Base-by-base conservation (phyloP, 2,113 vertebrate genomes). In the Asarcornis scutulata region DNA sequence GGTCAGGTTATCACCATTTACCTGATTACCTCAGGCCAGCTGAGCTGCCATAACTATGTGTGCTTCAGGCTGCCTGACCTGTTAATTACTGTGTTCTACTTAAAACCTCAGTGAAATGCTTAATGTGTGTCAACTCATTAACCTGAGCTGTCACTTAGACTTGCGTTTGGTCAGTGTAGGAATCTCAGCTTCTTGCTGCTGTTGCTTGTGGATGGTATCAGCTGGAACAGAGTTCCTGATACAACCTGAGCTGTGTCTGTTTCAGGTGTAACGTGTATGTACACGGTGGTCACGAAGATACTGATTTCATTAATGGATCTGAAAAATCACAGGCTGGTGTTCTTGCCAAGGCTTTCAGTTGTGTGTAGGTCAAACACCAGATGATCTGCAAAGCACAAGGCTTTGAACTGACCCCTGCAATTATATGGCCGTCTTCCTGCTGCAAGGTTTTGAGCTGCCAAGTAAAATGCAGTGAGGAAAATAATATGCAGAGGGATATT, bases 391-490 rank as follows among this genome's bases (percentile, higher is more conserved):
- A 46, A 92, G 71, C 67, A 72, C 14, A 55, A 72, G 53, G 13
- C 69, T 95, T 96, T 91, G 83, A 93, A 86, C 53, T 58, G 40
- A 48, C 62, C 48, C 11, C 74, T 82, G 53, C 82, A 88, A 82
- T 89, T 72, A 83, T 88, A 44, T 63, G 77, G 56, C 42, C 14
- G 25, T 83, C 42, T 78, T 92, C 91, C 62, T 92, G 83, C 83
- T 94, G 32, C 29, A 82, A 89, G 58, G 17, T 74, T 87, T 89
- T 78, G 56, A 87, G 42, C 84, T 94, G 83, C 90, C 89, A 93
- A 90, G 62, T 75, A 60, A 77, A 92, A 74, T 71, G 56, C 46
- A 74, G 55, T 93, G 90, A 80, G 95, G 82, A 93, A 95, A 94
- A 32, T 58, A 89, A 89, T 71, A 93, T 77, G 83, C 86, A 92